A percentile compares a stretch with the other conserved stretches of the same genome.
Conservation (phyloP, 2,888 invertebrate genomes). For the Yponomeuta malinellus region DNA sequence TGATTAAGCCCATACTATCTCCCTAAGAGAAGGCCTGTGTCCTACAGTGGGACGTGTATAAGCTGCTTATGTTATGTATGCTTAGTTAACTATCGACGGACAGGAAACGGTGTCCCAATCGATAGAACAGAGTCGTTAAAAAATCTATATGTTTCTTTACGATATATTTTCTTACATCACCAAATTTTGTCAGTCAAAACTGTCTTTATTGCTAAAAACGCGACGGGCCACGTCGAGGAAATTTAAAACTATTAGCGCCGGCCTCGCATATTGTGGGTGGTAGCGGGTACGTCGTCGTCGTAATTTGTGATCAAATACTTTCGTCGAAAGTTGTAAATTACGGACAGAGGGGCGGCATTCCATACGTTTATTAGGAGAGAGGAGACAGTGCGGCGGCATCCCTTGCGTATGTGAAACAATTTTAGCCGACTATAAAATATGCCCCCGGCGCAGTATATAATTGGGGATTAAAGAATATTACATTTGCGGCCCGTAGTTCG, state of each 20-base stretch:
- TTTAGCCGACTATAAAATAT: background rate
- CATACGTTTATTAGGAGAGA: background rate
- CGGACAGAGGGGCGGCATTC: background rate
- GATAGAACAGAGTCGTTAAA: too few species aligned
- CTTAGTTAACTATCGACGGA: too few species aligned
- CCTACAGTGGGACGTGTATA: too few species aligned
- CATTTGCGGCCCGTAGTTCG: background rate
- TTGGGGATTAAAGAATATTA: background rate
- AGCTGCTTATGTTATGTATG: too few species aligned
- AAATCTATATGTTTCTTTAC: too few species aligned
- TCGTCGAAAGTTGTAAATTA: background rate
- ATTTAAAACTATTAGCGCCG: background rate
- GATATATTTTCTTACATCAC: too few species aligned
- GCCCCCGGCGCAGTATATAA: background rate
- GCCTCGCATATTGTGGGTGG: background rate
- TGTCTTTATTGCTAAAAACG: too few species aligned
- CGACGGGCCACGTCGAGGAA: too few species aligned
- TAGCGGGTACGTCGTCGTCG: background rate
- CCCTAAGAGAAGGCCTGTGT: too few species aligned
- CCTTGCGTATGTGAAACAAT: background rate
- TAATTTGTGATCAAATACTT: constrained; percentile 2
- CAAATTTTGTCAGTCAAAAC: too few species aligned
- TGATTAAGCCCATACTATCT: too few species aligned
- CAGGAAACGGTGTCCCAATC: too few species aligned
- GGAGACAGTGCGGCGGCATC: background rate